Evolutionary conservation across 2,113 vertebrate genomes (phyloP).

Genomic region (Rhipidura dahli): DNA sequence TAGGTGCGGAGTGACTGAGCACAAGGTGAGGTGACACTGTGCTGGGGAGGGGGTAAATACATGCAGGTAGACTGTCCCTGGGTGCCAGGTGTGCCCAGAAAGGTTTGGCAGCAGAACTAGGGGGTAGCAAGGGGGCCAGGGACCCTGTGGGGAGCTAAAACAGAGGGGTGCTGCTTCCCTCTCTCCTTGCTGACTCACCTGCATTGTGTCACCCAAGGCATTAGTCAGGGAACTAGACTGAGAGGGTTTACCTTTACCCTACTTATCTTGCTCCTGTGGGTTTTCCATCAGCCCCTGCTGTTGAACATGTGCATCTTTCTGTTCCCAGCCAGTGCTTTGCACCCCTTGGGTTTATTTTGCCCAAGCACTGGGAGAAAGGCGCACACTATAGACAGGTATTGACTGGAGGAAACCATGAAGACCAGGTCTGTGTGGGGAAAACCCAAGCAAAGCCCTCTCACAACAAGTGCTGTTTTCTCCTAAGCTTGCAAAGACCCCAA

Average conservation of each 20-base stretch:
- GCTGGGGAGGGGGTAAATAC: neutral
- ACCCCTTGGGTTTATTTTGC: neutral
- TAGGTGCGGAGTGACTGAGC: accelerated
- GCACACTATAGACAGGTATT: neutral
- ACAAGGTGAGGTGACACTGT: neutral
- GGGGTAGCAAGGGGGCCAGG: neutral
- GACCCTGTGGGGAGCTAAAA: accelerated
- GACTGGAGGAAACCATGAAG: neutral
- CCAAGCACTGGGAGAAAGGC: neutral
- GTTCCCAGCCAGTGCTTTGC: accelerated
- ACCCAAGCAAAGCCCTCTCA: neutral
- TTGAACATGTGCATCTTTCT: neutral
- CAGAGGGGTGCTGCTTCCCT: neutral
- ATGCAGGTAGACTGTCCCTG: neutral
- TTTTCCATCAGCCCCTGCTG: neutral
- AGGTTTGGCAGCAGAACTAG: neutral
- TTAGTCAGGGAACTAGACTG: neutral
- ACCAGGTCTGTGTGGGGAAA: neutral
- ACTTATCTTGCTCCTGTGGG: neutral
- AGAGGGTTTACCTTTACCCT: neutral
- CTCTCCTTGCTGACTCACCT: neutral
- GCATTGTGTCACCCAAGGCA: neutral
- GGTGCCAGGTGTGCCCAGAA: accelerated
- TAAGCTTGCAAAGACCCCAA: neutral
- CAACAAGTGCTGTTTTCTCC: neutral